phyloP scores from a whole-genome alignment of 2,797 vertebrate species.

The Staurois parvus region DNA sequence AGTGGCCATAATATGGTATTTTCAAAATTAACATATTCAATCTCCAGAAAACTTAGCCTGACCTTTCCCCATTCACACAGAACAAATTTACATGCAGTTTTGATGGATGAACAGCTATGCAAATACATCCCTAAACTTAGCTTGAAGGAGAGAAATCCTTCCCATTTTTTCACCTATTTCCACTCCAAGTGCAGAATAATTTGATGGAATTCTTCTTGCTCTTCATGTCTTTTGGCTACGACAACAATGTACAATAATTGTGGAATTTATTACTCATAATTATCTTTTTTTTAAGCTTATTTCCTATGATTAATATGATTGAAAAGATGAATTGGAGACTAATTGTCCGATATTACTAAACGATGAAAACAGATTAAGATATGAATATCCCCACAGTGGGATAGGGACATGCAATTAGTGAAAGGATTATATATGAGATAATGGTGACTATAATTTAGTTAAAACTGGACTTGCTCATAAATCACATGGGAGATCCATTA shows the following conservation, averaged over 20 bases:
- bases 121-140: too few species aligned
- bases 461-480: background rate
- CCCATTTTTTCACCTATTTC: background rate
- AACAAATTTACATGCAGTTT: too few species aligned
- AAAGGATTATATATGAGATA: conserved; percentile 23
- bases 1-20: too few species aligned
- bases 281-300: background rate
- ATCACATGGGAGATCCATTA: background rate
- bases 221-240: background rate
- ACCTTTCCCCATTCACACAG: too few species aligned
- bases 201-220: background rate
- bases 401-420: background rate
- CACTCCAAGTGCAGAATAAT: background rate
- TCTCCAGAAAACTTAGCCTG: too few species aligned
- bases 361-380: conserved; percentile 11
- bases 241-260: background rate
- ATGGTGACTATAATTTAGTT: background rate
- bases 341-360: background rate
- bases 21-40: too few species aligned
- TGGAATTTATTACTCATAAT: background rate
- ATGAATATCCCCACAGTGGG: background rate
- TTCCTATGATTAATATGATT: background rate
- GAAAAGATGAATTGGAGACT: background rate
- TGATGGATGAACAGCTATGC: too few species aligned
- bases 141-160: too few species aligned